Evolutionary conservation across 2,797 vertebrate species (phyloP), one percentile per base, ranked within the genome.

Genomic region (Triplophysa yarkandensis): DNA sequence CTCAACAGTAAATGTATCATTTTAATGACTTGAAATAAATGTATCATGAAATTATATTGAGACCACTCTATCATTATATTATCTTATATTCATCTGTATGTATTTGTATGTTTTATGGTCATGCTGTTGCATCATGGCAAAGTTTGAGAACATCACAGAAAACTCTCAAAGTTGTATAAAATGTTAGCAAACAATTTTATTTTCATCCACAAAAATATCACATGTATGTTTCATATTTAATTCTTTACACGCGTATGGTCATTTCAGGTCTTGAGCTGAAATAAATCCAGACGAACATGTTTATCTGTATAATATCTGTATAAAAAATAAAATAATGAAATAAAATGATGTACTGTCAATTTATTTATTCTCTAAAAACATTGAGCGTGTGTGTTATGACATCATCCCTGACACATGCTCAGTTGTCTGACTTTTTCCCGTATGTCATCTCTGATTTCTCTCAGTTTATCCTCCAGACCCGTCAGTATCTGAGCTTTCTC

Each of bases 401-500:
- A 11, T 76, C 44, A 79, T 21, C 77, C 84, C 78, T 76, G 74
- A 84, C 96, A 98, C 34, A 43, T 83, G 68, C 80, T 86, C 0
- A 92, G 92, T 65, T 85, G 85, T 0, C 65, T 0, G 2, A 88
- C 92, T 44, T 77, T 90, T 0, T 60, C 50, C 1, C 82, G 88
- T 76, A 99, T 94, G 65, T 85, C 0, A 14, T 78, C 60, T 5
- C 94, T 77, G 81, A 98, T 91, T 3, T 73, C 70, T 61, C 87
- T 77, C 55, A 95, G 89, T 3, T 19, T 68, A n/a, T 79, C 68
- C 16, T 97, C 93, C 48, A 96, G 89, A 21, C 90, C 93, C 0
- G 72, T 71, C n/a, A 98, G 90, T 62, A 34, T 85, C 0, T 77
- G 46, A 0, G 90, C 88, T 79, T 94, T 94, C 52, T 86, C 65